Base-by-base conservation (phyloP, 2,888 invertebrate genomes). In the Nineta flava region DNA sequence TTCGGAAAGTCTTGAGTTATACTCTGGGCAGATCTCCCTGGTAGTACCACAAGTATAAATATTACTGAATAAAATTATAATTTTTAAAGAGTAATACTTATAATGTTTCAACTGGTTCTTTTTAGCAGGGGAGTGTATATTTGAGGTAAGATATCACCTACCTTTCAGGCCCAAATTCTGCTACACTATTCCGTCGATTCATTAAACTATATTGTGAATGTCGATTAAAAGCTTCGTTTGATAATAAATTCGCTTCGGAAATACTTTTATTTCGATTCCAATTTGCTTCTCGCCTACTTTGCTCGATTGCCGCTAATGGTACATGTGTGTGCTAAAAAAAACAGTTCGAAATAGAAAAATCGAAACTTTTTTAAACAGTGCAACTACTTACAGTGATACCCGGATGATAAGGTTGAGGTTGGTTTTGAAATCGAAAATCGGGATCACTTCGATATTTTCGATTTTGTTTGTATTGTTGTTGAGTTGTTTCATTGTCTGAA, bases 361-460 rank as follows among this genome's bases (percentile, higher is more conserved):
- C 19, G 40, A 12, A 17, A 13, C n/a, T n/a, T n/a, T 52, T 48
- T n/a, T 50, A 53, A 47, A 21, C 3, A 44, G 10, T 50, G 35
- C n/a, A n/a, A 42, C 53, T 51, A 45, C 51, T 51, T 42, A 51
- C 52, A 66, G 74, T 74, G 58, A 77, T 74, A 35, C 75, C 70
- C n/a, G 69, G 66, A 57, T 75, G 75, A 26, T 26, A 26, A 7
- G 26, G 26, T 26, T 26, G 26, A 26, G n/a, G n/a, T 51, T 73
- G 61, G 57, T 76, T 73, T 61, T 79, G 77, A 74, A 76, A 74
- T 56, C 85, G 73, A 65, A 91, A 90, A 64, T 90, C 90, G 1
- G 88, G 88, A 65, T 91, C 90, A 56, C 88, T 90, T 55, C 88
- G 75, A 53, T 87, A 87, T 60, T 86, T 85, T 60, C 84, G 73